Conservation (phyloP, 2,797 vertebrate genomes). For the Erethizon dorsatum region DNA sequence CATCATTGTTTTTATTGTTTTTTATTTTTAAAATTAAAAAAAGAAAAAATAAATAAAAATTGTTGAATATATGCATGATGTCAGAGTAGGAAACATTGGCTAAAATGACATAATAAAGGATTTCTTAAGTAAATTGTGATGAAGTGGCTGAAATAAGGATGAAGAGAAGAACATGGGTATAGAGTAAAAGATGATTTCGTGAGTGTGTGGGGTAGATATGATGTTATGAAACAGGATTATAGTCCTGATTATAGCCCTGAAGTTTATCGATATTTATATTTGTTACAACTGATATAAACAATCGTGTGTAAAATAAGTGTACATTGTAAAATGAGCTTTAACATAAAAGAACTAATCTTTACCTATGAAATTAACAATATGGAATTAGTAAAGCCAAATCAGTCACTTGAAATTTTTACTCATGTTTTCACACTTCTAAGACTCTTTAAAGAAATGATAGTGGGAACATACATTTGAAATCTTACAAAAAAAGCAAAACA, state of each 20-base stretch:
- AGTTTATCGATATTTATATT: constrained; percentile 10
- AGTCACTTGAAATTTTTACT: not conserved
- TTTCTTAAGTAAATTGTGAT: constrained; percentile 19
- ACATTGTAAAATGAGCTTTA: not conserved
- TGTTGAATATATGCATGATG: not conserved
- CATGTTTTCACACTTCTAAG: not conserved
- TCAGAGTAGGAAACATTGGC: not conserved
- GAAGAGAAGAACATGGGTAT: not conserved
- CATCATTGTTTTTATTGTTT: no score
- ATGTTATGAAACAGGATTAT: not conserved
- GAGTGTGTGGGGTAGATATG: not conserved
- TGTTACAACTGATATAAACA: not conserved
- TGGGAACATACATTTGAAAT: not conserved
- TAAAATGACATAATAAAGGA: not conserved
- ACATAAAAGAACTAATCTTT: not conserved
- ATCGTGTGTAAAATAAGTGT: not conserved
- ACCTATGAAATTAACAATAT: not conserved
- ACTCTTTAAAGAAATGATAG: not conserved
- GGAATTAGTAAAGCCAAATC: not conserved
- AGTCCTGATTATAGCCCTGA: not conserved
- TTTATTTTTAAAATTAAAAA: no score
- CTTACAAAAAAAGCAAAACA: not conserved
- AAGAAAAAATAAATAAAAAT: not conserved
- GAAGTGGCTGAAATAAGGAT: not conserved
- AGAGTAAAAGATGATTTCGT: not conserved